Percentiles rank a stretch among this genome's conserved stretches.
Evolutionary conservation across 2,797 vertebrate species (phyloP).

Genomic region (Fundulus diaphanus): DNA sequence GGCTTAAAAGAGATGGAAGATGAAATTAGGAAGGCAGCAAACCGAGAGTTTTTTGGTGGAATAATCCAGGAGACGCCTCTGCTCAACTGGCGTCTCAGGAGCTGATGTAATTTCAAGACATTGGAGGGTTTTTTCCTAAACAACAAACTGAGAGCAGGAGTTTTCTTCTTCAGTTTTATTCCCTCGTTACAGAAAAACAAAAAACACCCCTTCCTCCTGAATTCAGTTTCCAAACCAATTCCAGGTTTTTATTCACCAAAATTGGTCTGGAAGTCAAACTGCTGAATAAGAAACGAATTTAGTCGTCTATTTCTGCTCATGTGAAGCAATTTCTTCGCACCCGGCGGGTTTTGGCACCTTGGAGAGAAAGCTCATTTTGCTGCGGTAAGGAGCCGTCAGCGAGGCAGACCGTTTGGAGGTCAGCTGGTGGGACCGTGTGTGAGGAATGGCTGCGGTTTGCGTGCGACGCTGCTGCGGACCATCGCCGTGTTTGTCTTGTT

Average conservation of each 20-base stretch:
- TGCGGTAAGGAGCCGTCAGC: neutral
- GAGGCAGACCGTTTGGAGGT: slow-evolving; percentile 29
- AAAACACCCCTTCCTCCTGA: neutral
- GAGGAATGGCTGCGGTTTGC: slow-evolving; percentile 39
- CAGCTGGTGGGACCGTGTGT: slow-evolving; percentile 20
- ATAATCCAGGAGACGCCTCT: neutral
- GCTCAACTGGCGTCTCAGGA: too few species aligned
- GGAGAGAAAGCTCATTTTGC: slow-evolving; percentile 44
- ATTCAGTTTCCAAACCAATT: neutral
- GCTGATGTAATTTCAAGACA: neutral
- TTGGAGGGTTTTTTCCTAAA: neutral
- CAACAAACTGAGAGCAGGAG: neutral
- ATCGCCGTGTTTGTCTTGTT: slow-evolving; percentile 35
- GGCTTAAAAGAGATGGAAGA: neutral
- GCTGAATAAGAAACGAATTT: neutral
- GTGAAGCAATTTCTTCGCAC: slow-evolving; percentile 13
- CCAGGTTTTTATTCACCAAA: neutral
- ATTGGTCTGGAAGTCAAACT: neutral
- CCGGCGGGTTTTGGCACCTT: neutral
- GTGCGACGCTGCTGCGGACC: neutral
- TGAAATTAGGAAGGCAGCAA: neutral
- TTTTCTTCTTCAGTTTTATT: neutral
- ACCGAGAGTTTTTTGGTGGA: neutral
- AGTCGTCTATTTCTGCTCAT: neutral
- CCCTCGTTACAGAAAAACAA: neutral